phyloP scores from a whole-genome alignment of 2,888 invertebrate species.

The Chorisops tibialis region DNA sequence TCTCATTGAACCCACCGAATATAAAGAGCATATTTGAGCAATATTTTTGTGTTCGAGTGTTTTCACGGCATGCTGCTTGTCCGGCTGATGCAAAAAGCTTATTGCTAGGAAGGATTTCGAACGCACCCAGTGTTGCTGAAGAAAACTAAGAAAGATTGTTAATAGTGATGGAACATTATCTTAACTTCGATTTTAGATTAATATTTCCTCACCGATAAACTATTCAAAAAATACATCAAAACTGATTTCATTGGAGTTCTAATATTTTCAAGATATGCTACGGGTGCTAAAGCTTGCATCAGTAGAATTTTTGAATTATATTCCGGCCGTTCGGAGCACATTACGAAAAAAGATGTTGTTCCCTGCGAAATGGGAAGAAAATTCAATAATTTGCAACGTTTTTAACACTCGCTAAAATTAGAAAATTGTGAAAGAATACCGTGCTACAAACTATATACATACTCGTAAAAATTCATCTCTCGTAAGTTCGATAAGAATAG shows the following conservation, averaged over 20 bases:
- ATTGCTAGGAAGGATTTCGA: slow-evolving; percentile 60
- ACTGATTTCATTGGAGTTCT: slow-evolving; percentile 26
- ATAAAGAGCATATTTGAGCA: slow-evolving; percentile 60
- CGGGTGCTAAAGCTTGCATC: slow-evolving; percentile 46
- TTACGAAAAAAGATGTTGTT: slow-evolving; percentile 44
- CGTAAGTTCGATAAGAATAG: too few relatives aligned
- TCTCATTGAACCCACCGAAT: slow-evolving; percentile 50
- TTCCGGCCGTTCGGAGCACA: slow-evolving; percentile 45
- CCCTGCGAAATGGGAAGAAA: slow-evolving; percentile 42
- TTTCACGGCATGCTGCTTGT: slow-evolving; percentile 53
- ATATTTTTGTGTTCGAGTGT: slow-evolving; percentile 53
- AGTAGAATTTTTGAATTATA: slow-evolving; percentile 48
- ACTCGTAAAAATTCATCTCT: too few relatives aligned
- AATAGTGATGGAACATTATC: too few relatives aligned
- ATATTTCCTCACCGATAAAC: slow-evolving; percentile 20
- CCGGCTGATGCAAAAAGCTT: slow-evolving; percentile 52
- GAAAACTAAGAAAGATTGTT: not conserved
- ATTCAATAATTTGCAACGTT: too few relatives aligned
- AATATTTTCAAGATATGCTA: slow-evolving; percentile 42
- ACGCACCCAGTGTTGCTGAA: slow-evolving; percentile 14
- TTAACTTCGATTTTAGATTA: not conserved
- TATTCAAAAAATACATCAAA: slow-evolving; percentile 10
- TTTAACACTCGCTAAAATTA: too few relatives aligned
- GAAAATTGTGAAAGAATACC: too few relatives aligned
- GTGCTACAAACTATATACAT: too few relatives aligned